Evolutionary conservation across 2,113 vertebrate species (phyloP).

Genomic region (Caloenas nicobarica): DNA sequence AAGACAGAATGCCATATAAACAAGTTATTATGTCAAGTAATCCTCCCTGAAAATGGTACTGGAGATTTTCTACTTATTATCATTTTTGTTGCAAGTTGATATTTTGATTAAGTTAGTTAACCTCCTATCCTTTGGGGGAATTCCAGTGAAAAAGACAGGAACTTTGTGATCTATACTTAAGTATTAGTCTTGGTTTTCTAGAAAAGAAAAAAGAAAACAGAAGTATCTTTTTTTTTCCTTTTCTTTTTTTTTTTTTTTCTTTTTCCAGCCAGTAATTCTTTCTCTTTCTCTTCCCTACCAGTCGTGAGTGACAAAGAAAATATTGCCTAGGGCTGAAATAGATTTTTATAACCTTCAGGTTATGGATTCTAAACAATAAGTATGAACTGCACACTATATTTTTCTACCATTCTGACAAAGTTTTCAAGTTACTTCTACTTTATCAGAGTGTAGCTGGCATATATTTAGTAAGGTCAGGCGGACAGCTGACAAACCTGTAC

Average conservation of each 20-base stretch:
- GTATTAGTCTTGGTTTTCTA: neutral
- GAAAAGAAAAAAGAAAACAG: neutral
- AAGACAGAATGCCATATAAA: neutral
- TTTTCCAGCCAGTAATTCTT: neutral
- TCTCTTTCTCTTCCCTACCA: neutral
- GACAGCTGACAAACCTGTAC: slow-evolving; percentile 43
- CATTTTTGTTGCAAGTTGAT: neutral
- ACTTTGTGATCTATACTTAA: neutral
- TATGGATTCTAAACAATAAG: slow-evolving; percentile 12
- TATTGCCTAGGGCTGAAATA: neutral
- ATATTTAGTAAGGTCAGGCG: neutral
- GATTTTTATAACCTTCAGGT: slow-evolving; percentile 31
- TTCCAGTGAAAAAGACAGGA: neutral
- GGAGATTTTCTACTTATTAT: neutral
- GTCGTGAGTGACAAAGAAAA: neutral
- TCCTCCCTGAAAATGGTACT: neutral
- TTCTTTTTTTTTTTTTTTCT: neutral
- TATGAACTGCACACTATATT: neutral
- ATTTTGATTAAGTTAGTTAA: neutral
- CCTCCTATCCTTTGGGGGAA: neutral
- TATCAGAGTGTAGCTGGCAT: neutral
- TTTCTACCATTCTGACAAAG: neutral
- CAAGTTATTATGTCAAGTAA: neutral
- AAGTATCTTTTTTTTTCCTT: neutral
- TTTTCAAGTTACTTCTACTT: neutral